Percentiles rank a stretch among this genome's conserved stretches.
Evolutionary conservation across 2,888 invertebrate species (phyloP).

Genomic region (Rosalia funebris): DNA sequence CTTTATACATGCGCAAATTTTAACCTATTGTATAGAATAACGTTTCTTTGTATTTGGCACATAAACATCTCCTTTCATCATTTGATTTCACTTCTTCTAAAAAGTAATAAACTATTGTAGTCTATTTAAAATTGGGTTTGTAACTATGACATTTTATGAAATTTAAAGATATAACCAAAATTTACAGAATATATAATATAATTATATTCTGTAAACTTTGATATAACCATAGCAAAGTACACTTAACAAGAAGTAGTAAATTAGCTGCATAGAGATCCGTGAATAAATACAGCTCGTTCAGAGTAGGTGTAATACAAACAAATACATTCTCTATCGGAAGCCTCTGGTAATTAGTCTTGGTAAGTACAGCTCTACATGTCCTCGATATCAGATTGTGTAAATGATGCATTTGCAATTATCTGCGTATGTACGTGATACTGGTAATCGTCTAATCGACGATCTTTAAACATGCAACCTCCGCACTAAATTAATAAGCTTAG

Average conservation of each 20-base stretch:
- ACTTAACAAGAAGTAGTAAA: slow-evolving; percentile 32
- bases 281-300: slow-evolving; percentile 41
- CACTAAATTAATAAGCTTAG: slow-evolving; percentile 32
- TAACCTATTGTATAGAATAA: too few species aligned
- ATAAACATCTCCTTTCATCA: too few species aligned
- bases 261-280: slow-evolving; percentile 38
- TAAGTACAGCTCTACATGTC: slow-evolving; percentile 55
- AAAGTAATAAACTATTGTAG: too few species aligned
- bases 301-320: slow-evolving; percentile 50
- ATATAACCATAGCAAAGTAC: too few species aligned
- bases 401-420: slow-evolving; percentile 59
- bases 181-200: too few species aligned
- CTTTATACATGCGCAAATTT: too few species aligned
- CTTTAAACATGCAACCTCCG: slow-evolving; percentile 49
- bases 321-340: slow-evolving; percentile 44
- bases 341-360: slow-evolving; percentile 52
- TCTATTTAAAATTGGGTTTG: too few species aligned
- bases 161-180: slow-evolving; percentile 15
- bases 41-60: too few species aligned
- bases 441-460: slow-evolving; percentile 56
- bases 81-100: too few species aligned
- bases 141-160: too few species aligned
- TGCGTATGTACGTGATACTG: slow-evolving; percentile 55
- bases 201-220: too few species aligned
- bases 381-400: slow-evolving; percentile 59